Percentiles rank a stretch among this genome's conserved stretches.
These are phyloP conservation scores for Anoplophora glabripennis DNA, from an alignment of 1,140 invertebrate species.

Conservation along the genomic window DNA sequence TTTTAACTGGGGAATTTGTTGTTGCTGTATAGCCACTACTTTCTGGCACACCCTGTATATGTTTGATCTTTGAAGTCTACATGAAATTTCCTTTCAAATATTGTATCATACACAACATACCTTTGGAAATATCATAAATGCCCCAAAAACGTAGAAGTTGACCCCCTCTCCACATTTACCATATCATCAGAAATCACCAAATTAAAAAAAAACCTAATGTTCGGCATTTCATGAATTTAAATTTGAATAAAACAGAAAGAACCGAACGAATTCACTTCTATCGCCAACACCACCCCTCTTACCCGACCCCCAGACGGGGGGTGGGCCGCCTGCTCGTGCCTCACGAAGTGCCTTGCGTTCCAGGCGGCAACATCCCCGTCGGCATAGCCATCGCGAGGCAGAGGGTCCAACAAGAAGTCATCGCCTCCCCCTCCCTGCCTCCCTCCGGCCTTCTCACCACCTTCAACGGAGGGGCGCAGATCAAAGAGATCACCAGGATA, in stretches of 20 bases:
- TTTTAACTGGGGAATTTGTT: no score
- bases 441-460: constrained; percentile 45
- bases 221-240: background rate
- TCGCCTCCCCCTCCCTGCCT: constrained; percentile 53
- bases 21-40: no score
- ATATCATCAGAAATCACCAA: no score
- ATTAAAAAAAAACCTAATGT: background rate
- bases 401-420: constrained; percentile 62
- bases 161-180: no score
- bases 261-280: background rate
- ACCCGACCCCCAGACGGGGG: background rate
- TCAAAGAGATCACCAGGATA: constrained; percentile 39
- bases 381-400: constrained; percentile 84
- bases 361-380: constrained; percentile 50
- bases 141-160: no score
- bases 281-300: constrained; percentile 1
- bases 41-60: no score
- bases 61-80: no score
- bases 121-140: no score
- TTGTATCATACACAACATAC: no score
- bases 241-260: background rate
- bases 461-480: constrained; percentile 32
- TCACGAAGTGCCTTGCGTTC: constrained; percentile 4
- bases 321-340: background rate
- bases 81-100: no score